Evolutionary conservation across 2,888 invertebrate genomes (phyloP).

Genomic region (Belgica antarctica): DNA sequence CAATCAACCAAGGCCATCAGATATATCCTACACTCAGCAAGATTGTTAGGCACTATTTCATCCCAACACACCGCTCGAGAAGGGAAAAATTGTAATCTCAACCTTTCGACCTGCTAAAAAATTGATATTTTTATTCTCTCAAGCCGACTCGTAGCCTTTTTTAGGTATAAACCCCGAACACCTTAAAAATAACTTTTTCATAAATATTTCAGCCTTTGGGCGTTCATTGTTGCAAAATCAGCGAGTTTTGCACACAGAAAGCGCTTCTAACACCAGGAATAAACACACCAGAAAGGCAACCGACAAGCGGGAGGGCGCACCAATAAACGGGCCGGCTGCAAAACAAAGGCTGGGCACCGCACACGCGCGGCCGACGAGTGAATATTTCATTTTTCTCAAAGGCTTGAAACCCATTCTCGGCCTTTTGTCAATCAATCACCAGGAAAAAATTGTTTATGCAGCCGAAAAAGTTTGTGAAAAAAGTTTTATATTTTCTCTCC

Average conservation of each 20-base stretch:
- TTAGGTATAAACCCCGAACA: neutral
- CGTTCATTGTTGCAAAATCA: slow-evolving; percentile 22
- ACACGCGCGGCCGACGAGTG: neutral
- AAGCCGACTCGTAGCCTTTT: no score
- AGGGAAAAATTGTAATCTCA: slow-evolving; percentile 25
- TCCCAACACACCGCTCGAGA: neutral
- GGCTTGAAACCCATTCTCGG: slow-evolving; percentile 22
- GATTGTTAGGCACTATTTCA: neutral
- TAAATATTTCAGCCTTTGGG: neutral
- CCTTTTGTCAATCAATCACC: slow-evolving; percentile 37
- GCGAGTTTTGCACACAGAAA: neutral
- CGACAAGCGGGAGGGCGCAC: neutral
- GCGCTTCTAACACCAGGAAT: neutral
- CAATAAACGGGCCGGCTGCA: neutral
- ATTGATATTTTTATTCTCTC: slow-evolving; percentile 1
- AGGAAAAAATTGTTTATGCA: slow-evolving; percentile 32
- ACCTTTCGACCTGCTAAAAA: slow-evolving; percentile 15
- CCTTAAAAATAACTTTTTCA: neutral
- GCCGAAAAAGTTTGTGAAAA: slow-evolving; percentile 4
- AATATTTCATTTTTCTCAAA: slow-evolving; percentile 8
- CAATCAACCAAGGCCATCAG: slow-evolving; percentile 29
- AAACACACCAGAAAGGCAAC: neutral
- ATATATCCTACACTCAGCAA: neutral
- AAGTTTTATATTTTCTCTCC: neutral
- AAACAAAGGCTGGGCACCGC: neutral